phyloP scores from a whole-genome alignment of 1,140 invertebrate species.

The Lasaia peninsularis region DNA sequence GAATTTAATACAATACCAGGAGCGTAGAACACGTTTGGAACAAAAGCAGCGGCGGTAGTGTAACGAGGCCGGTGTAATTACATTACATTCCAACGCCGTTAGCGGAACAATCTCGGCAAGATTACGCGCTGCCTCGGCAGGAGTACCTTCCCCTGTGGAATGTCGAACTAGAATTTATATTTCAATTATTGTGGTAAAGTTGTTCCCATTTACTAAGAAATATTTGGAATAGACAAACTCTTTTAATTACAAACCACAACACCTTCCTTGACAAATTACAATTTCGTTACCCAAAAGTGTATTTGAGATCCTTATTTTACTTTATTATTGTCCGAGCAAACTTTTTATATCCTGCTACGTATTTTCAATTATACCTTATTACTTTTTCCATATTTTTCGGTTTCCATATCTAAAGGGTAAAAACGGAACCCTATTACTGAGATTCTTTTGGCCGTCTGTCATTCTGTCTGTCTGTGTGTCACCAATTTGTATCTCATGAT shows the following conservation, averaged over 20 bases:
- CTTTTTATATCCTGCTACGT: too few species aligned
- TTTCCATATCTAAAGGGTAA: too few species aligned
- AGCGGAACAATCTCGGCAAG: constrained; percentile 56
- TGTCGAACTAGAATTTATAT: constrained; percentile 37
- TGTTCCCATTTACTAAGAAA: constrained; percentile 3
- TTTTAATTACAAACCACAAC: neutral
- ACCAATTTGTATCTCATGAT: too few species aligned
- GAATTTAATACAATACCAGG: constrained; percentile 15
- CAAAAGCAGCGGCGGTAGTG: constrained; percentile 30
- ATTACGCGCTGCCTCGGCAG: constrained; percentile 43
- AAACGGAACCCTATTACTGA: too few species aligned
- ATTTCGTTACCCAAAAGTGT: too few species aligned
- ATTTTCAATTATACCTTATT: too few species aligned
- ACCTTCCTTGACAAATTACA: too few species aligned
- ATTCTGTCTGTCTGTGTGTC: too few species aligned
- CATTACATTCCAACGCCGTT: constrained; percentile 57
- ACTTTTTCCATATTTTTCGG: too few species aligned
- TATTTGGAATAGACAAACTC: constrained; percentile 7
- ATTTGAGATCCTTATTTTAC: too few species aligned
- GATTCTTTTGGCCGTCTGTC: too few species aligned
- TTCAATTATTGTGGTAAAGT: constrained; percentile 26
- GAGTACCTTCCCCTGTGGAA: constrained; percentile 37
- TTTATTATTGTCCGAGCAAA: too few species aligned
- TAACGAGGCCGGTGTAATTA: constrained; percentile 54
- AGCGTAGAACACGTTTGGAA: constrained; percentile 25